Evolutionary conservation across 1,140 invertebrate genomes (phyloP).

Genomic region (Lordiphosa mommai): DNA sequence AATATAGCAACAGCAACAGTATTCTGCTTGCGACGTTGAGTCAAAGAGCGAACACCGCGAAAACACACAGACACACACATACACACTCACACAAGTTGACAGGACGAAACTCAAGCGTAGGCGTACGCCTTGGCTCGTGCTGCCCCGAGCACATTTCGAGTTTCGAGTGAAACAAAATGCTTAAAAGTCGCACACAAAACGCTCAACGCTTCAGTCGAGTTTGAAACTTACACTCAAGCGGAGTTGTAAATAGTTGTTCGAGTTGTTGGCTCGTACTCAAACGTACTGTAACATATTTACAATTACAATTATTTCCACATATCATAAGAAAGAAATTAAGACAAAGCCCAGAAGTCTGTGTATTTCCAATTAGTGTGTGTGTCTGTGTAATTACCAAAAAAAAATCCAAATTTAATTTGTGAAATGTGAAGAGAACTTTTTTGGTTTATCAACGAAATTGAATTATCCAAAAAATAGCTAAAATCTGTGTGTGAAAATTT

Average conservation of each 20-base stretch:
- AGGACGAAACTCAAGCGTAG: slow-evolving; percentile 19
- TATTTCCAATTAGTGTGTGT: too few relatives aligned
- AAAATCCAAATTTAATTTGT: not conserved
- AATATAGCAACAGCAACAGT: not conserved
- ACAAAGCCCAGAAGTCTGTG: not conserved
- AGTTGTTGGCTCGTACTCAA: slow-evolving; percentile 79
- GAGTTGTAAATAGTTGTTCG: slow-evolving; percentile 79
- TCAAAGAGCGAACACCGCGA: slow-evolving; percentile 23
- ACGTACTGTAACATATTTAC: slow-evolving; percentile 64
- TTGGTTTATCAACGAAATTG: not conserved
- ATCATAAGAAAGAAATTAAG: slow-evolving; percentile 10
- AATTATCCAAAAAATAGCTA: slow-evolving; percentile 35
- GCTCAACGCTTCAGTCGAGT: slow-evolving; percentile 77
- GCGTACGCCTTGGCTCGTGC: slow-evolving; percentile 5
- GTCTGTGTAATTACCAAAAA: not conserved
- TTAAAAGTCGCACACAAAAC: slow-evolving; percentile 61
- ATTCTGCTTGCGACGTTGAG: slow-evolving; percentile 28
- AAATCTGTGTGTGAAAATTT: slow-evolving; percentile 42
- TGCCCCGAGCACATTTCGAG: too few relatives aligned
- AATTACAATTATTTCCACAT: slow-evolving; percentile 1
- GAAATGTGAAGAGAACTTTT: slow-evolving; percentile 5
- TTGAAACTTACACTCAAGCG: slow-evolving; percentile 79
- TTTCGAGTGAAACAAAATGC: slow-evolving; percentile 22
- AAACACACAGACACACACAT: not conserved
- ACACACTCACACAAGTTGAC: slow-evolving; percentile 7